Evolutionary conservation across 2,113 vertebrate genomes (phyloP), one percentile per base, ranked within the genome.

Genomic region (Callorhinus ursinus): DNA sequence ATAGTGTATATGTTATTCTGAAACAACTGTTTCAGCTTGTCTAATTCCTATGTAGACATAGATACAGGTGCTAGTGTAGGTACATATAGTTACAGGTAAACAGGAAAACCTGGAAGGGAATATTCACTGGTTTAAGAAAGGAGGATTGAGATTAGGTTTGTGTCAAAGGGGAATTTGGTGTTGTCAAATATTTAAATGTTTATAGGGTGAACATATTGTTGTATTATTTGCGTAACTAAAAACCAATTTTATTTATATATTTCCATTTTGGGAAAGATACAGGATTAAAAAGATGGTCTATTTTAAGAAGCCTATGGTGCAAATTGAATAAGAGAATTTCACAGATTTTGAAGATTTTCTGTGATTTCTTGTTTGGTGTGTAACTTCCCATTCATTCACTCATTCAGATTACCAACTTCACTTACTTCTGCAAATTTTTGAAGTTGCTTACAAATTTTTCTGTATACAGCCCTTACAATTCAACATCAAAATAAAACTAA

Each of bases 161-260:
- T 84, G 88, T 65, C 46, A 80, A 24, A 63, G 12, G 39, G 21
- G 12, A 89, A 71, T 80, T 77, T 42, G 59, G 39, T 19, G 24
- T 51, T 71, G n/a, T n/a, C 31, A 65, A 82, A 71, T 88, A 18
- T 57, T 92, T 46, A 65, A 31, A 59, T 63, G 76, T 85, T 94
- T 53, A 92, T 26, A 65, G 31, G 51, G 49, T 79, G n/a, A 51
- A 72, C 14, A 6, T 39, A n/a, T 61, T 16, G 1, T 16, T 61
- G 67, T 31, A 92, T 84, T 94, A 92, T 77, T 65, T 85, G 9
- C 92, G 18, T 80, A 51, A 84, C 71, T 71, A 65, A 91, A 90
- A 77, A 81, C 81, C 36, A 57, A 57, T 72, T 94, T 84, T 72
- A 77, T 86, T 85, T 89, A 88, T 36, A 51, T 61, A 59, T 57